These are phyloP conservation scores for Indri indri DNA, from an alignment of 2,113 vertebrate species.

Conservation along the genomic window DNA sequence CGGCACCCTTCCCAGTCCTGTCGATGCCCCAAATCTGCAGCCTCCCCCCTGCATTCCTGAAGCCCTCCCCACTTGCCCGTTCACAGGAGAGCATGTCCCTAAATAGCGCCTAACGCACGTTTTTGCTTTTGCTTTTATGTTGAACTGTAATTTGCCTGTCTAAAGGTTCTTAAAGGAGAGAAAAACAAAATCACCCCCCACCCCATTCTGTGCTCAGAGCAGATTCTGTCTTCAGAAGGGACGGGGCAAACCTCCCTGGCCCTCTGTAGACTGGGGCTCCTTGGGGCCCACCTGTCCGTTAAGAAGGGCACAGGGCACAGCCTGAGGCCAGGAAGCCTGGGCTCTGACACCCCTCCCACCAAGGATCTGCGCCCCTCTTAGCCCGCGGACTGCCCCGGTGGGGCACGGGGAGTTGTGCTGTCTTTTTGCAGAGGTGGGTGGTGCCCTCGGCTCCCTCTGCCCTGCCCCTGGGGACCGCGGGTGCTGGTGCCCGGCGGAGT, in stretches of 20 bases:
- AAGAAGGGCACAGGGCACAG: conserved; percentile 34
- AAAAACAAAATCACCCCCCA: background rate
- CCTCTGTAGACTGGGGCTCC: background rate
- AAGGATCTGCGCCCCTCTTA: background rate
- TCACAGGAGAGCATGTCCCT: conserved; percentile 77
- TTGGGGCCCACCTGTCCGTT: background rate
- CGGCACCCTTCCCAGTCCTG: background rate
- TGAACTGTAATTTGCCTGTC: conserved; percentile 73
- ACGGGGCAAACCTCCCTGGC: too few relatives aligned
- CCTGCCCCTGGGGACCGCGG: background rate
- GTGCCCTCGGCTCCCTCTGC: background rate
- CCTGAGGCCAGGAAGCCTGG: background rate
- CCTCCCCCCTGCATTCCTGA: background rate
- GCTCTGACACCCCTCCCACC: background rate
- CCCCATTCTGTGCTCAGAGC: background rate
- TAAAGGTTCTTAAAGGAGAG: conserved; percentile 64
- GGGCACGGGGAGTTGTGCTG: background rate
- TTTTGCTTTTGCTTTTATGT: conserved; percentile 71
- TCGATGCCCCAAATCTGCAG: background rate
- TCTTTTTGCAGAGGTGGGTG: background rate
- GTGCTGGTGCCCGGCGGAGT: background rate
- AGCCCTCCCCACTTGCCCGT: conserved; percentile 59
- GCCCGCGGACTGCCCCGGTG: background rate
- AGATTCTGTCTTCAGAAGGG: background rate
- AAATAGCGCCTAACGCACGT: conserved; percentile 62